These are phyloP conservation scores for Enteromius viviparus DNA, from an alignment of 2,797 vertebrate genomes.

Conservation along the genomic window DNA sequence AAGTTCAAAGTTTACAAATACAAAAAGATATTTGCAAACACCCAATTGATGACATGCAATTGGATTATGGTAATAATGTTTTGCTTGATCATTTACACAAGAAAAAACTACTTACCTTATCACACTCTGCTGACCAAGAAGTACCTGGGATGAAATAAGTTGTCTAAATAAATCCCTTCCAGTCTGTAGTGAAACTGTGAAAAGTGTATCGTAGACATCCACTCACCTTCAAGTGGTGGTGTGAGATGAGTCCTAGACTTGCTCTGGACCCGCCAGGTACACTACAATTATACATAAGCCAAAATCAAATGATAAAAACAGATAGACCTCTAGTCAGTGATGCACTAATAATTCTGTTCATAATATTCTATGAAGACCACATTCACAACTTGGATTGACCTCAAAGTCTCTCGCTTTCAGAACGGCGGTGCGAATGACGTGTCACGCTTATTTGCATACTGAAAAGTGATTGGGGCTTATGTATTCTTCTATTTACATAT, in stretches of 20 bases:
- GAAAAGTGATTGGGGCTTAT: neutral
- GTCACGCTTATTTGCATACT: conserved; percentile 20
- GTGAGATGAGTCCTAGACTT: neutral
- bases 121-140: conserved; percentile 4
- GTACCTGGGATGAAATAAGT: conserved; percentile 38
- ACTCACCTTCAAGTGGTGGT: conserved; percentile 44
- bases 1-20: neutral
- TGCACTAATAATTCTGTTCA: neutral
- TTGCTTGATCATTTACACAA: neutral
- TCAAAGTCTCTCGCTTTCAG: neutral
- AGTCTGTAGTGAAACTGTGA: neutral
- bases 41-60: neutral
- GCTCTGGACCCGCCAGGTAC: neutral
- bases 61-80: neutral
- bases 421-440: neutral
- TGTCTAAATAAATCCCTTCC: neutral
- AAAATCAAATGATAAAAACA: neutral
- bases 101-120: conserved; percentile 33
- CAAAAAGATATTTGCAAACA: neutral
- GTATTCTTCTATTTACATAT: conserved; percentile 9
- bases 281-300: neutral
- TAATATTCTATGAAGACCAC: neutral
- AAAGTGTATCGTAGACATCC: neutral
- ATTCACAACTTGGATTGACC: neutral
- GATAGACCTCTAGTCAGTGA: neutral